Evolutionary conservation across 2,797 vertebrate species (phyloP).

Genomic region (Salarias fasciatus): DNA sequence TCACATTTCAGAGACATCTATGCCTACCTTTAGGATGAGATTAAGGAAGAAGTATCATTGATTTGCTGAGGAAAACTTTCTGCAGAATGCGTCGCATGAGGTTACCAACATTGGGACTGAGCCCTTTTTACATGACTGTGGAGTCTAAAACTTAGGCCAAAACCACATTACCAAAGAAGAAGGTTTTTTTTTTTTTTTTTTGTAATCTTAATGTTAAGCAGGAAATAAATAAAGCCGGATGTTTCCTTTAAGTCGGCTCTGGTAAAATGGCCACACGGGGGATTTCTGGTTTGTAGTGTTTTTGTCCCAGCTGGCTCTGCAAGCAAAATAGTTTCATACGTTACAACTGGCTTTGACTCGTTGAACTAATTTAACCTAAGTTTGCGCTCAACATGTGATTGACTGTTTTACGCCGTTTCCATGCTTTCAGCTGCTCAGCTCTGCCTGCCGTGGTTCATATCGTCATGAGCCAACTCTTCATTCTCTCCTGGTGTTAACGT

Average conservation of each 20-base stretch:
- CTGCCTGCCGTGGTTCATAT: constrained; percentile 39
- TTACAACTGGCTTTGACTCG: constrained; percentile 47
- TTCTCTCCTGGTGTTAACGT: constrained; percentile 19
- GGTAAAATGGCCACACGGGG: constrained; percentile 11
- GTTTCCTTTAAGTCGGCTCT: constrained; percentile 12
- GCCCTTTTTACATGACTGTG: constrained; percentile 11
- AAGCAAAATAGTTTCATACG: constrained; percentile 16
- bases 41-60: constrained; percentile 63
- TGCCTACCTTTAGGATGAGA: constrained; percentile 76
- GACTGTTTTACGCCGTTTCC: constrained; percentile 45
- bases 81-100: constrained; percentile 33
- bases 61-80: constrained; percentile 34
- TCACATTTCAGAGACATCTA: constrained; percentile 77
- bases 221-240: neutral
- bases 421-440: constrained; percentile 51
- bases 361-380: constrained; percentile 36
- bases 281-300: neutral
- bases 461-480: constrained; percentile 40
- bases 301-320: constrained; percentile 21
- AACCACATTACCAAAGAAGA: neutral
- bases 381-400: constrained; percentile 26
- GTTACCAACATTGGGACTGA: constrained; percentile 21
- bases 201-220: constrained; percentile 8
- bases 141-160: neutral
- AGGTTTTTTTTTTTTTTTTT: too few relatives aligned